Evolutionary conservation across 2,113 vertebrate genomes (phyloP).

Genomic region (Gasterosteus nipponicus): DNA sequence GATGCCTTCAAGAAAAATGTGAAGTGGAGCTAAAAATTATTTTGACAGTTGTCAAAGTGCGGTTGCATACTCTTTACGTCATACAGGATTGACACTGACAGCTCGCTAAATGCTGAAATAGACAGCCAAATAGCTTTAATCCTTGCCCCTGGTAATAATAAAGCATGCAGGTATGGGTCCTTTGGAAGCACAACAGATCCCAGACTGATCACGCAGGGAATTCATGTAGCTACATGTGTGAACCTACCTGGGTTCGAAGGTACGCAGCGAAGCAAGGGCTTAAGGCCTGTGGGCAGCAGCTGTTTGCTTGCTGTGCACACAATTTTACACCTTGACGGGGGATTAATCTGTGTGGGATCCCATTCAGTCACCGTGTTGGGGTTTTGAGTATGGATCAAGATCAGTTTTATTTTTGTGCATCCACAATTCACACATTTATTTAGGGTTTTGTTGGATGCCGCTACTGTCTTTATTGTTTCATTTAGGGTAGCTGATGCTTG

Average conservation of each 20-base stretch:
- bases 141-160: slow-evolving; percentile 60
- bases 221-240: slow-evolving; percentile 19
- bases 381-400: slow-evolving; percentile 16
- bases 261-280: slow-evolving; percentile 15
- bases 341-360: slow-evolving; percentile 37
- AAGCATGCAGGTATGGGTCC: slow-evolving; percentile 38
- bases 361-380: background rate
- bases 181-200: slow-evolving; percentile 24
- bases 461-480: background rate
- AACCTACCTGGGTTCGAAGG: slow-evolving; percentile 24
- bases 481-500: background rate
- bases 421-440: background rate
- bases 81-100: slow-evolving; percentile 46
- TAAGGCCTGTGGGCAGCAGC: slow-evolving; percentile 8
- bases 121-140: slow-evolving; percentile 56
- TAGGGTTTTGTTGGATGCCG: background rate
- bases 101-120: slow-evolving; percentile 11
- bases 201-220: slow-evolving; percentile 28
- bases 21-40: slow-evolving; percentile 50
- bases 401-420: background rate
- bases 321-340: background rate
- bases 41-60: slow-evolving; percentile 36
- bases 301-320: slow-evolving; percentile 41
- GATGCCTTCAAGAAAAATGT: slow-evolving; percentile 16
- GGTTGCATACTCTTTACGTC: background rate